Percentiles rank a stretch among this genome's conserved stretches.
These are phyloP conservation scores for Bradypodion ventrale DNA, from an alignment of 2,797 vertebrate genomes.

Conservation along the genomic window DNA sequence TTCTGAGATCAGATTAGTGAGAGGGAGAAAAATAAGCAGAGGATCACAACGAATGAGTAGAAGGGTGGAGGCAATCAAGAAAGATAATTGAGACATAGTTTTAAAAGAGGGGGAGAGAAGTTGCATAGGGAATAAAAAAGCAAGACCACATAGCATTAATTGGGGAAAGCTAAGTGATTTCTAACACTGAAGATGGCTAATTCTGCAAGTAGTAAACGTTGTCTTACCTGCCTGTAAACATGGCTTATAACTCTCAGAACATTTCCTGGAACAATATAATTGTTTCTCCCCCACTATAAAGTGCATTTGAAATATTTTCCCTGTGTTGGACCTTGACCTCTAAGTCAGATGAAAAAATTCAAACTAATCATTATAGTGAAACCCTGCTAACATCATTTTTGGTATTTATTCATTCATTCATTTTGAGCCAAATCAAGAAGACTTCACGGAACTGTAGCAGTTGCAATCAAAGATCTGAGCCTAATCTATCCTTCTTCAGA, in stretches of 20 bases:
- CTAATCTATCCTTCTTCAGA: constrained; percentile 53
- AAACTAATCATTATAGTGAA: constrained; percentile 55
- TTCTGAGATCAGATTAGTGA: too few relatives aligned
- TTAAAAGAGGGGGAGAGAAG: too few relatives aligned
- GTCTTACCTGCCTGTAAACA: not conserved
- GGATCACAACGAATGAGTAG: too few relatives aligned
- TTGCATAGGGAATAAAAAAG: too few relatives aligned
- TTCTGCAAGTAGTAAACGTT: not conserved
- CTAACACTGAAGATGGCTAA: not conserved
- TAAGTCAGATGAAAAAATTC: constrained; percentile 57
- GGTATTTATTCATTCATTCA: constrained; percentile 58
- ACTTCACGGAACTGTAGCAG: constrained; percentile 21
- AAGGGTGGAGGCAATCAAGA: too few relatives aligned
- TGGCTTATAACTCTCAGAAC: constrained; percentile 50
- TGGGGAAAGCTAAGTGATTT: not conserved
- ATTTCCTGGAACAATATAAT: constrained; percentile 47
- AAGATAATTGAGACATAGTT: too few relatives aligned
- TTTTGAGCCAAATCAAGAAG: constrained; percentile 61
- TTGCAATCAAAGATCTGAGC: constrained; percentile 40
- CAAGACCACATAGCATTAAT: too few relatives aligned
- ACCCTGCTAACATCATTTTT: constrained; percentile 57
- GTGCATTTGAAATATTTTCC: constrained; percentile 61
- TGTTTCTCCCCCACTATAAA: too few relatives aligned
- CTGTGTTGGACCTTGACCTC: constrained; percentile 49
- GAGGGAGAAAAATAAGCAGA: too few relatives aligned